A percentile compares a stretch with the other conserved stretches of the same genome.
Conservation (phyloP, 2,888 invertebrate genomes). For the Spodoptera exigua region DNA sequence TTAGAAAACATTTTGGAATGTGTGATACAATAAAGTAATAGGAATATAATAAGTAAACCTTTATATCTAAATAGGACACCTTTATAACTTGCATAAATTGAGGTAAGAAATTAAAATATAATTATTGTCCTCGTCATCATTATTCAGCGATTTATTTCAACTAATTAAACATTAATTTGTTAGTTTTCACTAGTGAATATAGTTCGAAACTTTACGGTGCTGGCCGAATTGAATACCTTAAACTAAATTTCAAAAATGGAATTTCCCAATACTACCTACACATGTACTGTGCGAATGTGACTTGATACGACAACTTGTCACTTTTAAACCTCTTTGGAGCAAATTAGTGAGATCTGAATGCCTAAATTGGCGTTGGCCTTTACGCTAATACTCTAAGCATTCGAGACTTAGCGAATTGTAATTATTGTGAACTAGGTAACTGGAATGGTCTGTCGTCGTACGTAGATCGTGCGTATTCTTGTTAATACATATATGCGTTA, state of each 20-base stretch:
- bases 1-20: too few species aligned
- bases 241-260: neutral
- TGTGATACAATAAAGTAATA: too few species aligned
- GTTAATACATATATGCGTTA: neutral
- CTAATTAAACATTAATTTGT: too few species aligned
- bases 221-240: neutral
- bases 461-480: neutral
- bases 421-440: conserved; percentile 39
- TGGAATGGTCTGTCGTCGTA: conserved; percentile 24
- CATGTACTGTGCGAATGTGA: neutral
- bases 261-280: neutral
- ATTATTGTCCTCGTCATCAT: too few species aligned
- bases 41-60: too few species aligned
- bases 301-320: conserved; percentile 13
- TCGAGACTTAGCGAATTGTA: conserved; percentile 40
- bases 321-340: conserved; percentile 22
- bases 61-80: too few species aligned
- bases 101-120: too few species aligned
- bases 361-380: conserved; percentile 54
- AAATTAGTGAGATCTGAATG: conserved; percentile 45
- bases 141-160: too few species aligned
- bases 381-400: conserved; percentile 39
- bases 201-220: too few species aligned
- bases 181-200: neutral
- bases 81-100: too few species aligned